Evolutionary conservation across 1,140 invertebrate genomes (phyloP), one percentile per base, ranked within the genome.

Genomic region (Littorina saxatilis): DNA sequence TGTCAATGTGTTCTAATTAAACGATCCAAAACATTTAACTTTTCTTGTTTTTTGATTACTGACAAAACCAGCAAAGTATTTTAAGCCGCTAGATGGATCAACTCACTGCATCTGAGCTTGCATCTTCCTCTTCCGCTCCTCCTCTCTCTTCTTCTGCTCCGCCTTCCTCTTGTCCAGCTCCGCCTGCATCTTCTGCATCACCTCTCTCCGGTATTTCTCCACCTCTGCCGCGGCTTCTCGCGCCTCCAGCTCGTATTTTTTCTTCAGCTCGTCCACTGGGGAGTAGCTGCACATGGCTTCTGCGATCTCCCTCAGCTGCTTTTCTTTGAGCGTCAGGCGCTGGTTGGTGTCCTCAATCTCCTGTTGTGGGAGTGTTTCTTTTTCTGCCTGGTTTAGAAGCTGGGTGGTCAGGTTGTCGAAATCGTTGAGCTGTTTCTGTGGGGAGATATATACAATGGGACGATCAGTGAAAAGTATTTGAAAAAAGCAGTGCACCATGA

Each of bases 211-310:
- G 80, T 89, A 91, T 61, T 82, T 83, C 40, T 83, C 81, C 11
- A 88, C 87, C 50, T 88, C 89, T 17, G 87, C 86, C 7, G 63
- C 82, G 0, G 88, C 89, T 29, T 86, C 32, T 37, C 79, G 74
- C 0, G 91, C 89, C 55, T 91, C 88, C 75, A 90, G 87, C 50
- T 88, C 86, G 61, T 91, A 90, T 55, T 90, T 86, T 79, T 88
- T 88, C 20, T 84, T 83, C 50, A 91, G 85, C 50, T 86, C 88
- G 11, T 90, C 89, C 27, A 84, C 84, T 17, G 91, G 88, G 13
- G 88, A 88, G 79, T 87, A 87, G 20, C 82, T 83, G 73, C 85
- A 85, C 89, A 91, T 91, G 66, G 91, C 90, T 27, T 91, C 89
- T 2, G 89, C 88, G 17, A 91, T 81, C 58, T 91, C 91, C 27